Evolutionary conservation across 2,797 vertebrate genomes (phyloP), one percentile per base, ranked within the genome.

Genomic region (Phoeniculus purpureus): DNA sequence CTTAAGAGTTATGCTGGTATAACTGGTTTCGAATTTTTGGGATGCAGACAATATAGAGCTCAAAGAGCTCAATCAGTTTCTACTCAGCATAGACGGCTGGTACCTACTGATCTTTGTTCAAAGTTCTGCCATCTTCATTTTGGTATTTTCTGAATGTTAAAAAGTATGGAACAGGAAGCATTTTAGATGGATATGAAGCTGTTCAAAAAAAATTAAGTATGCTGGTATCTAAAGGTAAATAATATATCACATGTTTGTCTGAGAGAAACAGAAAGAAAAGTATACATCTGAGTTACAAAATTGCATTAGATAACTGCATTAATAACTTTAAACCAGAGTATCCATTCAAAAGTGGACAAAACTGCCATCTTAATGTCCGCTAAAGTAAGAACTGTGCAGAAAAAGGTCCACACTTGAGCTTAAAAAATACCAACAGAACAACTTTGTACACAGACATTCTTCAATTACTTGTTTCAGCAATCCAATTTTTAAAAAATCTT

Each of bases 111-210:
- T 85, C 75, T 56, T 58, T 62, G 31, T 10, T 66, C 65, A 37
- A 93, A 90, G 89, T 83, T 52, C 81, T 51, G 54, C 68, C 84
- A 13, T 29, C 70, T 85, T 84, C 72, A 73, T 56, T 84, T 72
- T 55, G 56, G n/a, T 40, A 32, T 68, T 59, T 88, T 67, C 64
- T 80, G 32, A 84, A 84, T 0, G 5, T 64, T 62, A 40, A 65
- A 45, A 31, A 65, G 29, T 32, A 58, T 0, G 2, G 45, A 94
- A 83, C 7, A 78, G 55, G n/a, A 94, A 89, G 62, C 9, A 72
- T 2, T 4, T 7, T 52, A 59, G 37, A 90, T 1, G 2, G 70
- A 31, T 58, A 80, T 7, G 32, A 34, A 80, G 48, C 55, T 32
- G 45, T 70, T 62, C 2, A 16, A 76, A 94, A 84, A 72, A 82